These are phyloP conservation scores for Drosophila willistoni DNA, from an alignment of 1,140 invertebrate species.

Conservation along the genomic window DNA sequence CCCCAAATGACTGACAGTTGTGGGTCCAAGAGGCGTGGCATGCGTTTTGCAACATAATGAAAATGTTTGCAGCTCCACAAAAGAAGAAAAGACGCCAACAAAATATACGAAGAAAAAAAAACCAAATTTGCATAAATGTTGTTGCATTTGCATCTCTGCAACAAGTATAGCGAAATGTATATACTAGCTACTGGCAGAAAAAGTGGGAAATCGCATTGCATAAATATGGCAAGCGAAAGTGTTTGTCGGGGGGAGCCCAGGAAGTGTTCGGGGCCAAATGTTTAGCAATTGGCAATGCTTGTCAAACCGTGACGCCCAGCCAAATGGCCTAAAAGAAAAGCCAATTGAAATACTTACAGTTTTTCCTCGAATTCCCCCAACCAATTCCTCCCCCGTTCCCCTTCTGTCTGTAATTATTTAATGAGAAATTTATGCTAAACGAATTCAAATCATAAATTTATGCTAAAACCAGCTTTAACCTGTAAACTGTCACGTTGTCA, in stretches of 20 bases:
- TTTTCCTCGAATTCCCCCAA: not conserved
- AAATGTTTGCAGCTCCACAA: conserved; percentile 45
- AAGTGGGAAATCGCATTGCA: conserved; percentile 81
- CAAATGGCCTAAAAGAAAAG: conserved; percentile 24
- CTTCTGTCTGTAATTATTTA: conserved; percentile 40
- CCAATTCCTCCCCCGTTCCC: not conserved
- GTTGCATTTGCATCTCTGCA: conserved; percentile 27
- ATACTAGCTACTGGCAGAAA: conserved; percentile 43
- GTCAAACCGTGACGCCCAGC: conserved; percentile 55
- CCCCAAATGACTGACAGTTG: conserved; percentile 7
- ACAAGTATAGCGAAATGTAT: conserved; percentile 15
- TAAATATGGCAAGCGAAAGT: conserved; percentile 68
- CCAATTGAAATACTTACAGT: conserved; percentile 29
- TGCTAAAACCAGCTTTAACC: conserved; percentile 57
- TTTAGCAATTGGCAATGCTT: conserved; percentile 62
- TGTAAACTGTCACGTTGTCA: conserved; percentile 58
- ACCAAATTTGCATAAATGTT: conserved; percentile 60
- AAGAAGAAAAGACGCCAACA: conserved; percentile 10
- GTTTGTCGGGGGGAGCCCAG: conserved; percentile 33
- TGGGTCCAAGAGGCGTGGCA: conserved; percentile 55
- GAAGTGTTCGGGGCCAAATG: conserved; percentile 47
- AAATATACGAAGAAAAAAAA: not conserved
- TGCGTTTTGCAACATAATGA: conserved; percentile 70
- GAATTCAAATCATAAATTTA: conserved; percentile 73
- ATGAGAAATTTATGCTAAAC: conserved; percentile 50